phyloP scores from a whole-genome alignment of 2,888 invertebrate genomes.

The Epinotia ramella region DNA sequence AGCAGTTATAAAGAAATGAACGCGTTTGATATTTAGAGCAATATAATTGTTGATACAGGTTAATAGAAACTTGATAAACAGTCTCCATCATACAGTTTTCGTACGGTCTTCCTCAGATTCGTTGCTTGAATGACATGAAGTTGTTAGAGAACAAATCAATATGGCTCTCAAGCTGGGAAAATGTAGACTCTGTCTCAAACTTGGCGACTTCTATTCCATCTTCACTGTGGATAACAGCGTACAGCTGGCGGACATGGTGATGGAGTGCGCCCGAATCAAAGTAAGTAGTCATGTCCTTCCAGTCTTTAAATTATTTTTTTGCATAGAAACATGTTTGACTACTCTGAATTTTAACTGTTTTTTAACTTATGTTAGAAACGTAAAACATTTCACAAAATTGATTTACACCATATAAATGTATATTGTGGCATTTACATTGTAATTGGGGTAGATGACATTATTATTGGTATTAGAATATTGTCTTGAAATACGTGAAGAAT shows the following conservation, averaged over 20 bases:
- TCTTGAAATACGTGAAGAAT: too few species aligned
- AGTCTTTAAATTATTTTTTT: conserved; percentile 3
- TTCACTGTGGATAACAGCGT: conserved; percentile 80
- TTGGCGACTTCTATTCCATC: conserved; percentile 83
- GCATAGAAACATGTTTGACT: conserved; percentile 23
- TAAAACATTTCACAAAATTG: too few species aligned
- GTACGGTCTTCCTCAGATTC: conserved; percentile 55
- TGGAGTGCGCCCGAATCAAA: conserved; percentile 81
- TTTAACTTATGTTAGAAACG: background rate
- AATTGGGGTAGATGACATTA: background rate
- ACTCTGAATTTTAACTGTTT: background rate
- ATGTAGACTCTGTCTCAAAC: conserved; percentile 83
- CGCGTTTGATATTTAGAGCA: background rate
- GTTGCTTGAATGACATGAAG: conserved; percentile 71
- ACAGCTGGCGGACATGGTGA: conserved; percentile 82
- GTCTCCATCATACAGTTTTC: background rate
- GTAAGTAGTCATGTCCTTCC: conserved; percentile 57
- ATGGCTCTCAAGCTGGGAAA: conserved; percentile 84
- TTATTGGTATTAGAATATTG: too few species aligned
- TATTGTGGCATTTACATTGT: background rate
- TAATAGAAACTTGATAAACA: background rate
- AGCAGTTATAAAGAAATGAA: conserved; percentile 4
- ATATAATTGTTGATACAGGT: background rate
- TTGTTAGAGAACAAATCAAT: conserved; percentile 76
- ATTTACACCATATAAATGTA: too few species aligned